These are phyloP conservation scores for Phanerotoma sp. DNA, from an alignment of 2,888 invertebrate genomes.

Conservation along the genomic window DNA sequence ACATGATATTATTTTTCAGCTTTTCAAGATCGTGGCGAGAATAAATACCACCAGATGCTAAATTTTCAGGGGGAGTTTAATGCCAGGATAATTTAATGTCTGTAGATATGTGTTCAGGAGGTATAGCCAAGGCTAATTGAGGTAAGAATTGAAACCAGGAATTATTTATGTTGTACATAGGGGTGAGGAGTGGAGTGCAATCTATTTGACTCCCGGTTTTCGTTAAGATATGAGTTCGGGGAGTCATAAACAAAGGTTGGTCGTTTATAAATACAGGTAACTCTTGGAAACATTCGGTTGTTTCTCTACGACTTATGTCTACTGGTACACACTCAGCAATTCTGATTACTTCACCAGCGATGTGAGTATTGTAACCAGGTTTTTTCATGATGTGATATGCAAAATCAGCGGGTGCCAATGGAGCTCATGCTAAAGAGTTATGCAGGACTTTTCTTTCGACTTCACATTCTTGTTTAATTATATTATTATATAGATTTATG, in stretches of 20 bases:
- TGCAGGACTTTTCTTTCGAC: conserved; percentile 31
- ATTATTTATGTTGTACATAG: neutral
- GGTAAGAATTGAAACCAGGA: neutral
- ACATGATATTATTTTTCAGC: conserved; percentile 16
- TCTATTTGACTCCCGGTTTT: neutral
- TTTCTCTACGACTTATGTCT: conserved; percentile 3
- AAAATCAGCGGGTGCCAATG: conserved; percentile 34
- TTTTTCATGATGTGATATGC: conserved; percentile 32
- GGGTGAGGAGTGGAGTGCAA: neutral
- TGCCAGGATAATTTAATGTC: neutral
- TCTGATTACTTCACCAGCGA: conserved; percentile 27
- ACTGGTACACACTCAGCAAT: conserved; percentile 16
- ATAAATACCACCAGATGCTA: neutral
- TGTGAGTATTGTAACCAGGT: conserved; percentile 32
- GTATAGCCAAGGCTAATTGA: neutral
- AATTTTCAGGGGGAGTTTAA: neutral
- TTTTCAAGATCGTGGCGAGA: neutral
- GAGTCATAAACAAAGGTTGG: neutral
- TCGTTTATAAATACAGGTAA: neutral
- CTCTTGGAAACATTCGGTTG: conserved; percentile 9
- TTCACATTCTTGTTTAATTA: conserved; percentile 32
- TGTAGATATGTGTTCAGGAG: neutral
- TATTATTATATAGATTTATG: conserved; percentile 26
- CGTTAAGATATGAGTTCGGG: neutral
- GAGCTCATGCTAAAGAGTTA: conserved; percentile 32